Evolutionary conservation across 2,113 vertebrate genomes (phyloP), one percentile per base, ranked within the genome.

Genomic region (Pogona vitticeps): DNA sequence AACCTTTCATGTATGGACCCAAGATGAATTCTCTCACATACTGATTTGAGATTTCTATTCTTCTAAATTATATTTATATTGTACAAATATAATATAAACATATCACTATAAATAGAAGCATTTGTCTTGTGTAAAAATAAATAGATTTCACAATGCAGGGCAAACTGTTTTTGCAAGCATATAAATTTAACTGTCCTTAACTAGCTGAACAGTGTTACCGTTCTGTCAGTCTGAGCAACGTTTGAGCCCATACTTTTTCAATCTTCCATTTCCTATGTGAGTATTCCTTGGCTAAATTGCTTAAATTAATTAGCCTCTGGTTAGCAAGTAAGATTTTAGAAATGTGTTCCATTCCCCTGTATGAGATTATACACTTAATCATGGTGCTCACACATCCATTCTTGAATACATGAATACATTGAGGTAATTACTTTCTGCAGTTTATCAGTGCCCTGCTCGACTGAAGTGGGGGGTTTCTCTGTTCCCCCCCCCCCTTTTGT

Each of bases 261-360:
- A 36, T n/a, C 79, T 77, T 59, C n/a, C 77, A 67, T 8, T 84
- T 63, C 83, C 83, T 88, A 80, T 81, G 40, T 77, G 86, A 75
- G 71, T 80, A 58, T 33, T 59, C 84, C 9, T 42, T 86, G n/a
- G 82, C 91, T 88, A 76, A 68, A 36, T 83, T 68, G 68, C 21
- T 89, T 23, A 3, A 92, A 5, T 82, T 73, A 6, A 63, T 86
- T 88, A 90, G 33, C 36, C 52, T 80, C 46, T 75, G 80, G 83
- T 81, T 52, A 89, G 17, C 46, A 76, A 85, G 68, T 52, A 17
- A 7, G 10, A 84, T 86, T 67, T 84, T 13, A 1, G 5, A 36
- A 77, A 91, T 86, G 46, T 87, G 23, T 59, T 1, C 31, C 90
- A 3, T 52, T 65, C 8, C 68, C 82, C 68, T 80, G 58, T 82